Conservation (phyloP, 2,888 invertebrate genomes). For the Trypoxylon attenuatum region DNA sequence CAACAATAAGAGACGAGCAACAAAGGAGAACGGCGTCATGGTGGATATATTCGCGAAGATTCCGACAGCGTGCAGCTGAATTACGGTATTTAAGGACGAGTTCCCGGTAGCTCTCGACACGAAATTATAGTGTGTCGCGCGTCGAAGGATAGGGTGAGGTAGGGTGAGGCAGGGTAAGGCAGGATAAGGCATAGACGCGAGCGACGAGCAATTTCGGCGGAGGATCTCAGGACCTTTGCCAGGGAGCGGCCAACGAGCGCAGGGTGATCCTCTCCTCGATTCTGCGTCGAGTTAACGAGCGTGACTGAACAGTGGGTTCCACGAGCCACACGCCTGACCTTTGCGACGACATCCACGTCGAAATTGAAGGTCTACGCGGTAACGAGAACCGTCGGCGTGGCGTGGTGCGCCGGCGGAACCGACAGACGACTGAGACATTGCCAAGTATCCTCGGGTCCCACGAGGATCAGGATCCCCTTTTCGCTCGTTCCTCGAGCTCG, state of each 20-base stretch:
- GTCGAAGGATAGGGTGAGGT: too few species aligned
- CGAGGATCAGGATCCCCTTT: conserved; percentile 3
- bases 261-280: conserved; percentile 6
- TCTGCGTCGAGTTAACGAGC: conserved; percentile 57
- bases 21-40: too few species aligned
- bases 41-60: too few species aligned
- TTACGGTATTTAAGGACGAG: too few species aligned
- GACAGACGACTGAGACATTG: background rate
- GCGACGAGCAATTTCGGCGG: conserved; percentile 16
- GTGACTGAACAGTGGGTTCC: conserved; percentile 59
- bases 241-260: conserved; percentile 4
- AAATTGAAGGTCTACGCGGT: conserved; percentile 23
- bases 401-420: too few species aligned
- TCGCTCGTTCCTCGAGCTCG: too few species aligned
- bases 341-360: conserved; percentile 24
- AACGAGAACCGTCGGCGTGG: conserved; percentile 9
- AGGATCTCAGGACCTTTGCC: conserved; percentile 41
- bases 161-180: background rate
- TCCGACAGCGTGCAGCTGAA: too few species aligned
- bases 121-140: too few species aligned
- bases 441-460: conserved; percentile 15
- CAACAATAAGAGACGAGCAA: too few species aligned
- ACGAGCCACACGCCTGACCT: conserved; percentile 26
- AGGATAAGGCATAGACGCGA: background rate
- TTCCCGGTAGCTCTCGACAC: too few species aligned